Conservation (phyloP, 2,797 vertebrate species). For the Enteromius mattozi region DNA sequence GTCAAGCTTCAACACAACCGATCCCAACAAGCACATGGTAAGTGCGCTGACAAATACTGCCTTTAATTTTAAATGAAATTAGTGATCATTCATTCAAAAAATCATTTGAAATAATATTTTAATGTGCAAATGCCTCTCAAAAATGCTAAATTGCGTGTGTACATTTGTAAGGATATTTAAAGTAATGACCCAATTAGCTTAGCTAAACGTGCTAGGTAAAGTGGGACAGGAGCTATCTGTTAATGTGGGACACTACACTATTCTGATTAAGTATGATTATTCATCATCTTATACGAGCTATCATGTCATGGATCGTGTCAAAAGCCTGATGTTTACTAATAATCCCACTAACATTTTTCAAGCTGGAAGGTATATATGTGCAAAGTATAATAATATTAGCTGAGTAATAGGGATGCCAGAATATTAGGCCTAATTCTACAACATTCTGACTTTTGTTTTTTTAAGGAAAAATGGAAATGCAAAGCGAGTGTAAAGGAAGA, state of each 20-base stretch:
- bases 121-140: background rate
- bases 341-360: background rate
- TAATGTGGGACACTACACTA: background rate
- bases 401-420: background rate
- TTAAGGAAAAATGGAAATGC: slow-evolving; percentile 7
- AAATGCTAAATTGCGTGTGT: background rate
- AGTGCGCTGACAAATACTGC: background rate
- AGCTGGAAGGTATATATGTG: background rate
- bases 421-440: background rate
- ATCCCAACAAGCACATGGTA: slow-evolving; percentile 10
- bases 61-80: background rate
- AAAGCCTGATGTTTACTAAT: background rate
- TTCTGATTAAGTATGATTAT: background rate
- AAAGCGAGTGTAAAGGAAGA: background rate
- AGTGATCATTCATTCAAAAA: background rate
- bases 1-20: background rate
- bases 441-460: background rate
- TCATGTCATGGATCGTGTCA: background rate
- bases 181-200: background rate
- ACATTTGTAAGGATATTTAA: background rate
- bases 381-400: background rate
- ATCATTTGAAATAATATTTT: background rate
- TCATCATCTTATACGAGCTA: background rate
- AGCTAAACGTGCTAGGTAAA: background rate
- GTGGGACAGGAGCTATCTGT: background rate